Evolutionary conservation across 2,888 invertebrate genomes (phyloP), one percentile per base, ranked within the genome.

Genomic region (Cephus rjabovi): DNA sequence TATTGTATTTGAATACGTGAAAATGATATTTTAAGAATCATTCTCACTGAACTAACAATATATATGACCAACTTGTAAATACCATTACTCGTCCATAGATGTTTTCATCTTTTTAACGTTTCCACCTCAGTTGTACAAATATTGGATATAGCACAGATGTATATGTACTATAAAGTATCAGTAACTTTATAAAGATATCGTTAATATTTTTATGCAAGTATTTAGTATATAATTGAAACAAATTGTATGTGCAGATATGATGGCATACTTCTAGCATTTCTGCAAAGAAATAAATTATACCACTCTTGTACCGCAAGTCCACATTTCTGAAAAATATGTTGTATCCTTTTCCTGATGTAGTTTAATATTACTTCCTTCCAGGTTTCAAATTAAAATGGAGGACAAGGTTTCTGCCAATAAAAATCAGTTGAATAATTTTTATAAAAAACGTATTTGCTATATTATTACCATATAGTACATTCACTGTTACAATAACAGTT

Each of bases 391-490:
- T 56, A 23, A 23, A 56, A 56, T 56, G 23, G 23, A 56, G 56
- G 56, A 23, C 23, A 23, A 56, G 56, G 56, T 56, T 56, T 23
- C 9, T 15, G 23, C 23, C 23, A 56, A 56, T 23, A 2, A 56
- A 23, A 56, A 9, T 9, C 9, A 23, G 56, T 23, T 56, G 31
- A 12, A 70, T 31, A 30, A 75, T 76, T 83, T 80, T 82, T 80
- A 82, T 83, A 85, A 82, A 84, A 85, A 85, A 86, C 75, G 80
- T 80, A 82, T 77, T 75, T 68, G 83, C 79, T 85, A 79, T 81
- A 85, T 87, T 86, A 85, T 85, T 81, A 80, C 71, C 79, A 76
- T 84, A 82, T 83, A 85, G 79, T 86, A 85, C 83, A 84, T 81
- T 83, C 79, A 84, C 79, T 81, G 80, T 77, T 77, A 79, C 80